phyloP scores from a whole-genome alignment of 2,797 vertebrate genomes.

The Alcedo atthis region DNA sequence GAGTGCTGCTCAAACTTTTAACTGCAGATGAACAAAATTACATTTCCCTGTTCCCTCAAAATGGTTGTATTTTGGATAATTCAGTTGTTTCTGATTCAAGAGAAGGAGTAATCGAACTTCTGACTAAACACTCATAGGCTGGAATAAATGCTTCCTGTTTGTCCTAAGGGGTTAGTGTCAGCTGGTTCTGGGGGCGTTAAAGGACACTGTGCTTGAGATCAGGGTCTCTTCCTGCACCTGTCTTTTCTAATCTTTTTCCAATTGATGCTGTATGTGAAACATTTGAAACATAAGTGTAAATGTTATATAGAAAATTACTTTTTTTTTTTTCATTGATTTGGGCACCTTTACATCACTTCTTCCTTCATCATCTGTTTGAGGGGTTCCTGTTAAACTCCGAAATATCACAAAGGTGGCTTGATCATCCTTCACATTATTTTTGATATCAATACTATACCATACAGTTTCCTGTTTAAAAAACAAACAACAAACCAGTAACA shows the following conservation, averaged over 20 bases:
- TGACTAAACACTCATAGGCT: not conserved
- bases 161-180: not conserved
- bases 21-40: not conserved
- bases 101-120: not conserved
- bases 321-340: not conserved
- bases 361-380: not conserved
- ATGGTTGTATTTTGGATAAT: not conserved
- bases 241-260: not conserved
- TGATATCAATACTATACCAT: not conserved
- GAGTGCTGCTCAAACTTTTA: not conserved
- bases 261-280: not conserved
- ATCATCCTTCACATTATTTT: not conserved
- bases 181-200: not conserved
- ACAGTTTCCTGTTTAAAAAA: not conserved
- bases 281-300: not conserved
- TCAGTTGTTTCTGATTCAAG: not conserved
- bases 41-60: not conserved
- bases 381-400: not conserved
- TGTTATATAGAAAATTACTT: not conserved
- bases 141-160: not conserved
- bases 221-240: not conserved
- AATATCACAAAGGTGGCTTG: not conserved
- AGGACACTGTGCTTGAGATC: not conserved
- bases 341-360: not conserved
- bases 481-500: not conserved